Evolutionary conservation across 2,113 vertebrate genomes (phyloP), one percentile per base, ranked within the genome.

Genomic region (Macrotis lagotis): DNA sequence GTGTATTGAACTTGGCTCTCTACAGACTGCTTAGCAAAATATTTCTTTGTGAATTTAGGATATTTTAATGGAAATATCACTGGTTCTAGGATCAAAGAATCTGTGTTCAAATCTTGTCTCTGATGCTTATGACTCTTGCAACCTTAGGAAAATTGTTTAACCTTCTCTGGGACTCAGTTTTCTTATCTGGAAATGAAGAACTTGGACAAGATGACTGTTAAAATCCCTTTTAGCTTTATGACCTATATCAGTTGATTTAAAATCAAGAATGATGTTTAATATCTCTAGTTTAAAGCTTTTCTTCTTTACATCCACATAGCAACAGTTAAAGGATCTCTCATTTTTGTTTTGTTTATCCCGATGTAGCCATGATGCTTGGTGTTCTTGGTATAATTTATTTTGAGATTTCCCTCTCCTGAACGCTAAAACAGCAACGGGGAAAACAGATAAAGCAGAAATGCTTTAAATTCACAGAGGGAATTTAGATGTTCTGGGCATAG

Each of bases 11-110:
- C 92, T 94, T 92, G 94, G 53, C 91, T 93, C 94, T 96, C 96
- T 74, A n/a, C 97, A 93, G 97, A 88, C 93, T 95, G 83, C 94
- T 94, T 96, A 96, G 94, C 74, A 96, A 97, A 96, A 91, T 94
- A 93, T 91, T 91, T 94, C 83, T 90, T 7, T 90, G n/a, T 44
- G 66, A 4, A 83, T 83, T 83, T 8, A 44, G 66, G 66, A 83
- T 2, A 22, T 83, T 83, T 44, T 19, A n/a, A 6, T 83, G n/a
- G 66, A 44, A 83, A 44, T n/a, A 83, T 83, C 0, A 16, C 16
- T 83, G 37, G 66, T 44, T 83, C 37, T n/a, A 22, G 66, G 37
- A n/a, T 37, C 37, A n/a, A 74, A 37, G 59, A 83, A 83, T n/a
- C 16, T 44, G n/a, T 44, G 16, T 83, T 83, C n/a, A 44, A 83